Conservation (phyloP, 2,113 vertebrate genomes). For the Solenodon paradoxus region DNA sequence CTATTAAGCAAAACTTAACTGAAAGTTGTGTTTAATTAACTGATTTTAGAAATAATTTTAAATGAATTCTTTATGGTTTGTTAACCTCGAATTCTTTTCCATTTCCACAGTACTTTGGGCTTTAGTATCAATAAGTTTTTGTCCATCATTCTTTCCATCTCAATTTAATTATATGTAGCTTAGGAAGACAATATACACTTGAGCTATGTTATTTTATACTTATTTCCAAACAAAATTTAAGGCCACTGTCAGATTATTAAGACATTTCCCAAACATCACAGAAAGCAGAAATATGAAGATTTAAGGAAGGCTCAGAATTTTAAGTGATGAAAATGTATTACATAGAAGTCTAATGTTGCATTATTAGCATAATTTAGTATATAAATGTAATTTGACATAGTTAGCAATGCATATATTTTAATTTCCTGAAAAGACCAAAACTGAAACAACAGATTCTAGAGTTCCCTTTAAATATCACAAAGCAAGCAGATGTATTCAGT, state of each 20-base stretch:
- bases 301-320: not conserved
- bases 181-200: not conserved
- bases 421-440: not conserved
- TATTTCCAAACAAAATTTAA: constrained; percentile 11
- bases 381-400: not conserved
- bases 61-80: not conserved
- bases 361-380: not conserved
- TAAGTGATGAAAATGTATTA: not conserved
- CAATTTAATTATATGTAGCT: not conserved
- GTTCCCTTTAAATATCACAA: not conserved
- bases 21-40: not conserved
- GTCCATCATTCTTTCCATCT: not conserved
- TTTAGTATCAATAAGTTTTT: not conserved
- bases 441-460: not conserved
- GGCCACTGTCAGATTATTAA: not conserved
- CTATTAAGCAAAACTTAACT: not conserved
- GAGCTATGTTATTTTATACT: not conserved
- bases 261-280: not conserved
- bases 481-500: not conserved
- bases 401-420: not conserved
- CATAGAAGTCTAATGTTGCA: not conserved
- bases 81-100: not conserved
- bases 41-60: not conserved
- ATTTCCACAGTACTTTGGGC: not conserved
- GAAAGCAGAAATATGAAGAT: not conserved